Conservation (phyloP, 2,113 vertebrate species). For the Phodopus roborovskii region DNA sequence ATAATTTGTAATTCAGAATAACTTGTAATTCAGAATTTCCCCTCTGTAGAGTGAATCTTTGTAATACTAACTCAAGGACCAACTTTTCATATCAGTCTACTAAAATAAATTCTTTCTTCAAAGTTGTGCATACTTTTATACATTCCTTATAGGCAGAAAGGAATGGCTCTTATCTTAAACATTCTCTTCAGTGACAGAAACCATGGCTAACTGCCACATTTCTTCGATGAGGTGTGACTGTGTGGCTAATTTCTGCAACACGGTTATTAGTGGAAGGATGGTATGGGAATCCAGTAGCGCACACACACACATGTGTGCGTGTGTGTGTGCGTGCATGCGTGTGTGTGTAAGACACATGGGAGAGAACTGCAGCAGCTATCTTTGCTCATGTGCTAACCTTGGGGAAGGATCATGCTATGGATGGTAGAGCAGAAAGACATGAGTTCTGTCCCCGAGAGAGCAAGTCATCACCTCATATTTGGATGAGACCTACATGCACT, state of each 20-base stretch:
- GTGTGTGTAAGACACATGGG: neutral
- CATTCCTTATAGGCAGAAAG: neutral
- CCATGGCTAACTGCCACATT: neutral
- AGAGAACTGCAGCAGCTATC: neutral
- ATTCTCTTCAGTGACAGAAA: slow-evolving; percentile 33
- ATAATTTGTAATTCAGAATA: neutral
- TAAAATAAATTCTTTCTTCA: neutral
- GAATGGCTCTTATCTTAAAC: neutral
- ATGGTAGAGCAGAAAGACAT: neutral
- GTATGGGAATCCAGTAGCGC: too few relatives aligned
- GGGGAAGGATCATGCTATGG: neutral
- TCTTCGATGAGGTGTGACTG: neutral
- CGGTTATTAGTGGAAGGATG: neutral
- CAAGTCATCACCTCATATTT: neutral
- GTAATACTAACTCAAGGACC: neutral
- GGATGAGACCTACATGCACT: neutral
- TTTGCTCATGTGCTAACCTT: neutral
- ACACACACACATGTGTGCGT: too few relatives aligned
- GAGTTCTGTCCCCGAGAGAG: neutral
- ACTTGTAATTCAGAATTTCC: slow-evolving; percentile 8
- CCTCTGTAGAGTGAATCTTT: slow-evolving; percentile 3
- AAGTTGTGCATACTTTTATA: neutral
- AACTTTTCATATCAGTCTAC: neutral
- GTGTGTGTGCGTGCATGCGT: too few relatives aligned
- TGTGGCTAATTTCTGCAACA: neutral